Base-by-base conservation (phyloP, 2,888 invertebrate genomes). In the Chaitophorus viminalis region DNA sequence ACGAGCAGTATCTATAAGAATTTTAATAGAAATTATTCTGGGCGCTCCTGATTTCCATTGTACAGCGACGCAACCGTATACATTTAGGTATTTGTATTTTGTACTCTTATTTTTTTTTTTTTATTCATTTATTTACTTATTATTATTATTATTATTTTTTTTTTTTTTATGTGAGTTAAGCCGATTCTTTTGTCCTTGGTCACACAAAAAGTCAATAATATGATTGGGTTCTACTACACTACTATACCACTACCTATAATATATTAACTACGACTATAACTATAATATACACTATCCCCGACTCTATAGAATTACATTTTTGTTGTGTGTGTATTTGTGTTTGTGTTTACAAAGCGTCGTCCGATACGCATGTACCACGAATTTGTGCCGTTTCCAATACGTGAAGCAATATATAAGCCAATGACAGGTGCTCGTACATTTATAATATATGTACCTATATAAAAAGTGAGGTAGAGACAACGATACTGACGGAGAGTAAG, bases 111-210 rank as follows among this genome's bases (percentile, higher is more conserved):
- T 46, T 77, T 68, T n/a, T n/a, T n/a, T n/a, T n/a, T n/a, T n/a
- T n/a, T n/a, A n/a, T n/a, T n/a, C n/a, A 68, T 68, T 85, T 85
- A 68, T 52, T 52, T 70, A 68, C 68, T 76, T 84, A 29, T 77
- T 39, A 39, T 39, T 39, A 39, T 39, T 39, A 39, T 39, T 39
- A 39, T 39, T 39, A 5, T 39, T n/a, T 36, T 84, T 84, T 85
- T 65, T 60, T 85, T 76, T 85, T 25, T 54, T 78, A 33, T 72
- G 77, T 86, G 31, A 78, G 77, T 87, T 87, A 87, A 87, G 79
- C 86, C 86, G 86, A 87, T 87, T 87, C 79, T n/a, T 87, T 87
- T 87, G 86, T 87, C 86, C 86, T 87, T 87, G 86, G 79, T 87
- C 86, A 79, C 86, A 79, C 86, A 87, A 87, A 87, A 87, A 87